Conservation (phyloP, 2,888 invertebrate genomes). For the Synergus laeviventris region DNA sequence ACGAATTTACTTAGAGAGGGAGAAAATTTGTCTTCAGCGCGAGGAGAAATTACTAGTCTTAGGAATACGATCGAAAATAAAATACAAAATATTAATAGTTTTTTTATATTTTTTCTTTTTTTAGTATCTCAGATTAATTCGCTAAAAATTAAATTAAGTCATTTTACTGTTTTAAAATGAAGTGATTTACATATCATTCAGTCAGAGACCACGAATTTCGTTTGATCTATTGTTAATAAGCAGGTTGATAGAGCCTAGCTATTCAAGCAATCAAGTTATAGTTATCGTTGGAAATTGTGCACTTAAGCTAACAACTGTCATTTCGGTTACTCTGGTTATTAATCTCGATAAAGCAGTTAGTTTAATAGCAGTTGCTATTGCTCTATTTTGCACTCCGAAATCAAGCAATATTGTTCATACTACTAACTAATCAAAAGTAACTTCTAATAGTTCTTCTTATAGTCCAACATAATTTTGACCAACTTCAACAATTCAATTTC, state of each 20-base stretch:
- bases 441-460: background rate
- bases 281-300: slow-evolving; percentile 19
- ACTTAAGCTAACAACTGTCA: slow-evolving; percentile 30
- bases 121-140: no score
- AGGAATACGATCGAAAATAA: background rate
- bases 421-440: background rate
- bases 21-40: slow-evolving; percentile 11
- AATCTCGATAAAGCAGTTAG: slow-evolving; percentile 1
- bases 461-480: background rate
- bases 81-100: no score
- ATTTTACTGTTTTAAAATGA: background rate
- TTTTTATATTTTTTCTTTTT: no score
- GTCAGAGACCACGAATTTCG: background rate
- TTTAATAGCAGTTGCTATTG: slow-evolving; percentile 8
- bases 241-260: slow-evolving; percentile 14
- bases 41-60: background rate
- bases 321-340: slow-evolving; percentile 23
- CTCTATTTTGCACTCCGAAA: background rate
- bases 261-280: slow-evolving; percentile 26
- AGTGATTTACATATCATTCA: slow-evolving; percentile 17
- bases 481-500: background rate
- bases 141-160: no score
- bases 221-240: slow-evolving; percentile 26
- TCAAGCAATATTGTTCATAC: background rate
- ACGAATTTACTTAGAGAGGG: slow-evolving; percentile 34